Percentiles rank a stretch among this genome's conserved stretches.
phyloP scores from a whole-genome alignment of 2,888 invertebrate genomes.

The Amphimallon solstitiale region DNA sequence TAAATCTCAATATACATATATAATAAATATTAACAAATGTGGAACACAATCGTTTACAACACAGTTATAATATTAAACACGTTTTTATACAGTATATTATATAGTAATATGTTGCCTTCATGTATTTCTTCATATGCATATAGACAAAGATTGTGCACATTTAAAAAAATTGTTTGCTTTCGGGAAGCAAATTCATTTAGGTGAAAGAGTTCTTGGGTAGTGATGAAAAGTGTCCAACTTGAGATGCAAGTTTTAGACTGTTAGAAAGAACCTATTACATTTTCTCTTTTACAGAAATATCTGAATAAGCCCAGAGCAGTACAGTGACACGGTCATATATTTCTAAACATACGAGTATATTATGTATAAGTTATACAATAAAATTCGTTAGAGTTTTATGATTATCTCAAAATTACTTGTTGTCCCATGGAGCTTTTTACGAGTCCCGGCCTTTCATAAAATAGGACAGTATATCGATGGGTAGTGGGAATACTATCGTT shows the following conservation, averaged over 20 bases:
- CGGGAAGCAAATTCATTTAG: slow-evolving; percentile 10
- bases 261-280: neutral
- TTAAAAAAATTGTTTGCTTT: slow-evolving; percentile 16
- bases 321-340: slow-evolving; percentile 16
- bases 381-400: slow-evolving; percentile 18
- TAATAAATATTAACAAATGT: neutral
- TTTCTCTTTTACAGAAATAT: slow-evolving; percentile 1
- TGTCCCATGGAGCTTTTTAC: slow-evolving; percentile 19
- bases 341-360: neutral
- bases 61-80: slow-evolving; percentile 14
- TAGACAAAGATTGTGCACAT: slow-evolving; percentile 20
- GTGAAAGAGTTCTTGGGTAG: slow-evolving; percentile 29
- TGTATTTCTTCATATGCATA: neutral
- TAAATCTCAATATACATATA: neutral
- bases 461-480: slow-evolving; percentile 81
- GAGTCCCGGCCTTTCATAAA: slow-evolving; percentile 53
- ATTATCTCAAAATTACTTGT: slow-evolving; percentile 14
- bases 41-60: neutral
- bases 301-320: slow-evolving; percentile 11
- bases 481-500: slow-evolving; percentile 92
- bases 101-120: neutral
- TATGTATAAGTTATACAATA: slow-evolving; percentile 3
- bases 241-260: slow-evolving; percentile 1
- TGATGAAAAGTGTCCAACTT: slow-evolving; percentile 16
- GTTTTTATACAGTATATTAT: slow-evolving; percentile 3